These are phyloP conservation scores for Nipponacmea schrenckii DNA, from an alignment of 2,888 invertebrate species.

Conservation along the genomic window DNA sequence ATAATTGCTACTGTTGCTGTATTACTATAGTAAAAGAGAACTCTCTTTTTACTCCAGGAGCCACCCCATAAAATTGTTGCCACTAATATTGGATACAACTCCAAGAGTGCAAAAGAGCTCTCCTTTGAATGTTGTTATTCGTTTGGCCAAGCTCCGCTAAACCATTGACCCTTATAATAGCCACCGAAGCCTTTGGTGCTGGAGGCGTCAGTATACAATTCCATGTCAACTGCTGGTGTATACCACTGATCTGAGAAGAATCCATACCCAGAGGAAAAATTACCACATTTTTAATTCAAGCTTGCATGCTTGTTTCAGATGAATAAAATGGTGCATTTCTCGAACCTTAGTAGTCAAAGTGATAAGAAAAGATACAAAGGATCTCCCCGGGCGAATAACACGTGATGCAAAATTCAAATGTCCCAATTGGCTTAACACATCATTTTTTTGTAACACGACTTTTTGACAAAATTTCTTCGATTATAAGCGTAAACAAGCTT, in stretches of 20 bases:
- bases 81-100: too few species aligned
- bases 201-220: background rate
- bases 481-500: conserved; percentile 14
- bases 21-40: too few species aligned
- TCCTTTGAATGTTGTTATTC: background rate
- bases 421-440: conserved; percentile 13
- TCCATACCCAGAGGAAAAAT: background rate
- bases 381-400: conserved; percentile 20
- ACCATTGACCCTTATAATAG: background rate
- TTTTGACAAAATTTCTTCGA: too few species aligned
- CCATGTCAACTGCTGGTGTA: too few species aligned
- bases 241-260: background rate
- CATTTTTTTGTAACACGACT: conserved; percentile 12
- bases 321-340: conserved; percentile 13
- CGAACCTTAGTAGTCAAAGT: conserved; percentile 13
- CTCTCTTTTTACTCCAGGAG: too few species aligned
- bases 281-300: background rate
- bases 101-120: background rate
- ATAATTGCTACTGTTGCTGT: too few species aligned
- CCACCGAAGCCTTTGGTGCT: background rate
- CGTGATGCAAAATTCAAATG: conserved; percentile 23
- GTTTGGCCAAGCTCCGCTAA: too few species aligned
- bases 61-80: background rate
- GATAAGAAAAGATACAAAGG: conserved; percentile 15
- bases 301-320: background rate